Evolutionary conservation across 2,797 vertebrate species (phyloP).

Genomic region (Gallinago nigripennis): DNA sequence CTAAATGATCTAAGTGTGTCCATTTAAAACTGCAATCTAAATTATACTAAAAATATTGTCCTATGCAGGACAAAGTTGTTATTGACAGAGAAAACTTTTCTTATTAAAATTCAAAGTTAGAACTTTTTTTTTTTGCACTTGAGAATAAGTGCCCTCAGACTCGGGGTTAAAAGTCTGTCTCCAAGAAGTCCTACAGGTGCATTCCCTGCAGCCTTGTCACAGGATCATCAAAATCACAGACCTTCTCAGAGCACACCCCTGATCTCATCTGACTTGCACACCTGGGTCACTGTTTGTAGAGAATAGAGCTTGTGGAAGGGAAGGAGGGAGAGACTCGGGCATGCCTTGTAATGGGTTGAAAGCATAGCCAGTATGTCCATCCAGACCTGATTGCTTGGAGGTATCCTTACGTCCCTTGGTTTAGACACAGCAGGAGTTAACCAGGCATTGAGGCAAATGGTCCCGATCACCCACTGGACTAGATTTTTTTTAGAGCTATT

Average conservation of each 20-base stretch:
- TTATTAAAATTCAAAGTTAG: neutral
- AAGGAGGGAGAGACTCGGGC: neutral
- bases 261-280: neutral
- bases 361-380: rapidly evolving
- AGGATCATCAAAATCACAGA: rapidly evolving
- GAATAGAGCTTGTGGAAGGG: rapidly evolving
- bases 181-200: neutral
- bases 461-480: neutral
- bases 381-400: neutral
- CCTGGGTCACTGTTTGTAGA: neutral
- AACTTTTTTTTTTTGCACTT: neutral
- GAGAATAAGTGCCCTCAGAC: neutral
- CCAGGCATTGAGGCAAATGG: neutral
- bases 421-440: neutral
- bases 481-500: neutral
- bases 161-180: neutral
- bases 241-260: neutral
- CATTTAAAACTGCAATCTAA: neutral
- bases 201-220: neutral
- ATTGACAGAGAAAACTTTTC: neutral
- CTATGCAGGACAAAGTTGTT: neutral
- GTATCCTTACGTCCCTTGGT: neutral
- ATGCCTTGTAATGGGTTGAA: rapidly evolving
- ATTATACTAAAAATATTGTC: neutral
- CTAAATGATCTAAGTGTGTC: neutral